Evolutionary conservation across 2,113 vertebrate species (phyloP), one percentile per base, ranked within the genome.

Genomic region (Mesitornis unicolor): DNA sequence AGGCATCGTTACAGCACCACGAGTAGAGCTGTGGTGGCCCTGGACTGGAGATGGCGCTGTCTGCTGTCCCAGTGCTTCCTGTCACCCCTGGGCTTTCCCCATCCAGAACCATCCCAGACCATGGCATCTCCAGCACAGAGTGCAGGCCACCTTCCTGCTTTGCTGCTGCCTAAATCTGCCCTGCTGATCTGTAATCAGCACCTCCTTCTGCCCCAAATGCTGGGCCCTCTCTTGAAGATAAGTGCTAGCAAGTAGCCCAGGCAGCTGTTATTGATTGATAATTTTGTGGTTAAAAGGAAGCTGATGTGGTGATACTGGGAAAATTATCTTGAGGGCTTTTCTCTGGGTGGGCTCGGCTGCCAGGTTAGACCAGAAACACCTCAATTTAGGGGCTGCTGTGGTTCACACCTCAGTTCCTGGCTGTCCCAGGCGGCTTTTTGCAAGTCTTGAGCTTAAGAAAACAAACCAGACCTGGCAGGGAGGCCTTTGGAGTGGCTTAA

Each of bases 311-410:
- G 24, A 17, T 40, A 0, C 16, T 29, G 54, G 22, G 25, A 28
- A n/a, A 68, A 20, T 0, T 1, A 25, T 38, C 40, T 45, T 1
- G 0, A 2, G 60, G 57, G 15, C 33, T 74, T 77, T 77, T 43
- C 60, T 83, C 20, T 19, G 29, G 7, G 22, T 40, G 38, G 25
- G 51, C 61, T 95, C 61, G 64, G 51, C 56, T 33, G 20, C 26
- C 11, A 16, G 74, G 14, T 38, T 51, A 47, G 57, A 28, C 17
- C 57, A 80, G 83, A 42, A 79, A 25, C 33, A 4, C 36, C 48
- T 73, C 50, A 24, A 1, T 4, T 67, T 33, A 31, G 42, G 16
- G 16, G 28, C 57, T 28, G 24, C 65, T 3, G 2, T 13, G 54
- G 43, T 21, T 59, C 51, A 36, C n/a, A 56, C 43, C 36, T 64